Conservation (phyloP, 2,888 invertebrate genomes). For the Thysanoteuthis rhombus region DNA sequence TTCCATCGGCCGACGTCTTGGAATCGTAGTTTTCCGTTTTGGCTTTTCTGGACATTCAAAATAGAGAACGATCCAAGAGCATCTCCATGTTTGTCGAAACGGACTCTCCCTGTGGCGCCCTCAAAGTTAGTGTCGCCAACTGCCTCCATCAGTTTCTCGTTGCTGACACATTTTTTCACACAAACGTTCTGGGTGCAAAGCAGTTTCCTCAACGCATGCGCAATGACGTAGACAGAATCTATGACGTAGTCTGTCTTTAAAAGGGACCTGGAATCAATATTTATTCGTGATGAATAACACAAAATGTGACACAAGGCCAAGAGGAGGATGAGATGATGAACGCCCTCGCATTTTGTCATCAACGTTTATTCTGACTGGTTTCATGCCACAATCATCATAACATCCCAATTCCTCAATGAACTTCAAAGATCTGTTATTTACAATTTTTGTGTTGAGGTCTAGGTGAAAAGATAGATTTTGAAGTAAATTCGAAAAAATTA, state of each 20-base stretch:
- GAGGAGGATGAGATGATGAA: no score
- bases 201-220: conserved; percentile 16
- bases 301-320: no score
- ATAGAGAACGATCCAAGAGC: not conserved
- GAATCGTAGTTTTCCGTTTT: not conserved
- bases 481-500: no score
- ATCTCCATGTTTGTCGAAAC: conserved; percentile 24
- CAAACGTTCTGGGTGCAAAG: not conserved
- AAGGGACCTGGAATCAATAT: not conserved
- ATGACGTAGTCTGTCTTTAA: not conserved
- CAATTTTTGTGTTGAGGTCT: no score
- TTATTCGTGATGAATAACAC: no score
- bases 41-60: not conserved
- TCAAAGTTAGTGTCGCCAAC: not conserved
- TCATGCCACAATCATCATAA: no score
- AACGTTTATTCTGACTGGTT: no score
- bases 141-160: not conserved
- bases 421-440: no score
- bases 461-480: no score
- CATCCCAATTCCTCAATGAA: no score
- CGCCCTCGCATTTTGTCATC: no score
- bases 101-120: not conserved
- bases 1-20: not conserved
- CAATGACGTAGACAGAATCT: conserved; percentile 22
- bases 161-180: not conserved